Evolutionary conservation across 2,888 invertebrate species (phyloP), one percentile per base, ranked within the genome.

Genomic region (Yponomeuta cagnagella): DNA sequence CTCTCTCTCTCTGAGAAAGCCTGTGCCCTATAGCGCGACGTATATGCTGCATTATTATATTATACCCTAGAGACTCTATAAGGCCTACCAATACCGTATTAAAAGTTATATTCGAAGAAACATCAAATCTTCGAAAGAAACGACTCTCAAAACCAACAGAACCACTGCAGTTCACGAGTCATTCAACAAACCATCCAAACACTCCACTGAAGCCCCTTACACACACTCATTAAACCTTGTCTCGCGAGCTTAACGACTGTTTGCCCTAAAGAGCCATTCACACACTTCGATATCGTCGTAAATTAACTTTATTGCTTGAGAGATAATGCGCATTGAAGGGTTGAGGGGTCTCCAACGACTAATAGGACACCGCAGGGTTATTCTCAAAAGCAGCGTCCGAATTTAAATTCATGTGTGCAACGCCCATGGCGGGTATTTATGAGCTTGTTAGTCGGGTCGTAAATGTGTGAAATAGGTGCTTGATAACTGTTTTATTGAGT

Each of bases 381-480:
- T 23, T 68, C 8, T 12, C 12, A 52, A 68, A 31, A 31, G 30
- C 31, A 65, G 31, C 5, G 23, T 12, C 30, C 43, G 75, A 75
- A 79, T 82, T 83, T 79, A 33, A 77, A 82, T 83, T 83, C 79
- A 83, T 82, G 76, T 75, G 75, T 73, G 71, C 70, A 66, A 73
- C 77, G 77, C 77, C 78, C 75, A 74, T 75, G 37, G 23, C 23
- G 64, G 30, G 73, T 70, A 63, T 73, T 58, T 72, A 73, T 66
- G 74, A 73, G 72, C 75, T 80, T 58, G 52, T 81, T 78, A 80
- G 75, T 12, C 76, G 74, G 73, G 74, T 78, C 80, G 80, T 82
- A 77, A 81, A 80, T 76, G 81, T 84, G 82, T 83, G 76, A 82
- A 82, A 82, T 77, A 75, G 79, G 80, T 75, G 70, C 75, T 76